Percentiles rank a stretch among this genome's conserved stretches.
phyloP scores from a whole-genome alignment of 1,140 invertebrate species.

The Colletes gigas region DNA sequence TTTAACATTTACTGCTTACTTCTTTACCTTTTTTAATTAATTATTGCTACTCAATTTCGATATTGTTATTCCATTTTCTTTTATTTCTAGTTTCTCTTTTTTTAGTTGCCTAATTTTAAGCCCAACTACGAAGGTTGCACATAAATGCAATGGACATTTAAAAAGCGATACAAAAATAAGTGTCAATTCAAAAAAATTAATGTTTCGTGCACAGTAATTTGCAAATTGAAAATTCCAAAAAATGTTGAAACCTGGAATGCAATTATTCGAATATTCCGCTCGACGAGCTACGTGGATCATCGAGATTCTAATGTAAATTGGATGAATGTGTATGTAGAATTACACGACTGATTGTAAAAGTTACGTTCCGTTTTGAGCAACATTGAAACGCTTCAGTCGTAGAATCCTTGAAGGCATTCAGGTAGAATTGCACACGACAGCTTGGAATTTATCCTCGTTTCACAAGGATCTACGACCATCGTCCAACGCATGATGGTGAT shows the following conservation, averaged over 20 bases:
- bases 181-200: no score
- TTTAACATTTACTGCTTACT: no score
- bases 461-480: neutral
- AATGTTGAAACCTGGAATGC: no score
- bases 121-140: no score
- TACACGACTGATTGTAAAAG: neutral
- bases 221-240: no score
- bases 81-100: no score
- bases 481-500: neutral
- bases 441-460: neutral
- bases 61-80: no score
- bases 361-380: neutral
- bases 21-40: no score
- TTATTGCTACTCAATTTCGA: no score
- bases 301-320: neutral
- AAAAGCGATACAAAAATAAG: no score
- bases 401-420: neutral
- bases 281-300: neutral
- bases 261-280: neutral
- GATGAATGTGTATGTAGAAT: neutral
- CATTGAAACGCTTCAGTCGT: neutral
- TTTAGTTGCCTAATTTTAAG: no score
- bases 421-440: neutral
- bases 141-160: no score
- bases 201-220: neutral